A percentile compares a stretch with the other conserved stretches of the same genome.
These are phyloP conservation scores for Desmophyllum pertusum DNA, from an alignment of 92 coral and sea anemone species.

Conservation along the genomic window DNA sequence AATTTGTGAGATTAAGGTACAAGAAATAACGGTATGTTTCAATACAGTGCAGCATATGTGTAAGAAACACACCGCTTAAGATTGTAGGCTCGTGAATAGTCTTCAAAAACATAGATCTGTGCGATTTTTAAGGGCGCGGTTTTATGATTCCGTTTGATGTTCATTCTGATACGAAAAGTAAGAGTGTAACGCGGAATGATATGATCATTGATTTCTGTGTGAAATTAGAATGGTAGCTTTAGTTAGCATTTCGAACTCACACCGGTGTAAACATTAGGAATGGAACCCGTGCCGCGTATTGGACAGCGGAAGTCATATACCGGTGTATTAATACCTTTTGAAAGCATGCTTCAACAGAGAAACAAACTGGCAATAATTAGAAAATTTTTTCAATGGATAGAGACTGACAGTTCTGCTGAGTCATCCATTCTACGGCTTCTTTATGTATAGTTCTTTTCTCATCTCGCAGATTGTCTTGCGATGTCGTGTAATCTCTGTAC, in stretches of 20 bases:
- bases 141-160: background rate
- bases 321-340: background rate
- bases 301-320: background rate
- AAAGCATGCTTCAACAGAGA: background rate
- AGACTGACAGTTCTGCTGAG: background rate
- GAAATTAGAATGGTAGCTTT: background rate
- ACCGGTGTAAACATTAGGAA: background rate
- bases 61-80: too few species aligned
- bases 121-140: background rate
- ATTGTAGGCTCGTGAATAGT: background rate
- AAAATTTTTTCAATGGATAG: background rate
- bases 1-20: too few species aligned
- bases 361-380: background rate
- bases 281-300: background rate
- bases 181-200: background rate
- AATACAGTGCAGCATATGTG: background rate
- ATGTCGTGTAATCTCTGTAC: constrained; percentile 56
- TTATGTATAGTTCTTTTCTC: background rate
- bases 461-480: constrained; percentile 51
- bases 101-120: background rate
- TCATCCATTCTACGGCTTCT: too few species aligned
- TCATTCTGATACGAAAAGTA: background rate
- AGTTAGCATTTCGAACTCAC: background rate
- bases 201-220: background rate
- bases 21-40: background rate